Evolutionary conservation across 2,797 vertebrate species (phyloP), one percentile per base, ranked within the genome.

Genomic region (Parauchenoglanis punctatus): DNA sequence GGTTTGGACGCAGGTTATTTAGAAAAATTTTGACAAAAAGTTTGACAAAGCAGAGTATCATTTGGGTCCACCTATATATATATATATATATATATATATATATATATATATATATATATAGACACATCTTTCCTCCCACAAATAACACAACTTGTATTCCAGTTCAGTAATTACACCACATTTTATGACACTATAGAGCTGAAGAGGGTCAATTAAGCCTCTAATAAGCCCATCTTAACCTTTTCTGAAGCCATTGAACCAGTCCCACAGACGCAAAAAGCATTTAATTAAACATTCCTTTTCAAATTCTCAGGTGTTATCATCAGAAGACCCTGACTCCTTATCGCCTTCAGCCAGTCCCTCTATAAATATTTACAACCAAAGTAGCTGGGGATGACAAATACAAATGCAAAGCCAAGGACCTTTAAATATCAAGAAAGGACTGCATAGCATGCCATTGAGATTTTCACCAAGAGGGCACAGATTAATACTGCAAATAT

Each of bases 331-430:
- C 89, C 93, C 91, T 86, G 90, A 89, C 90, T 93, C 89, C 94
- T 96, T 96, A 96, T 96, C 95, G 72, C 92, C 88, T 90, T 85
- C 75, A 92, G 88, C 92, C 95, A 96, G 94, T 93, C 90, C 92
- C 90, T 92, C 91, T 85, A 95, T 96, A 94, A 95, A 96, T 96
- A 96, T 96, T 95, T 96, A 94, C 92, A 92, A 88, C 87, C 87
- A 91, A 92, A 92, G 89, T 88, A 89, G 87, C 70, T 81, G 88
- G 92, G 92, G 89, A 91, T 85, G 90, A 91, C 91, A 94, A 95
- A 96, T 95, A 95, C 93, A 92, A 95, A 96, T 94, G 91, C 91
- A 90, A 75, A 93, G 91, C 91, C 91, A 87, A 87, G 90, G 91
- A 93, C 91, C 87, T 94, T 93, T 90, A 88, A 84, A 83, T 93